These are phyloP conservation scores for Drosophila pandora DNA, from an alignment of 1,140 invertebrate species.

Conservation along the genomic window DNA sequence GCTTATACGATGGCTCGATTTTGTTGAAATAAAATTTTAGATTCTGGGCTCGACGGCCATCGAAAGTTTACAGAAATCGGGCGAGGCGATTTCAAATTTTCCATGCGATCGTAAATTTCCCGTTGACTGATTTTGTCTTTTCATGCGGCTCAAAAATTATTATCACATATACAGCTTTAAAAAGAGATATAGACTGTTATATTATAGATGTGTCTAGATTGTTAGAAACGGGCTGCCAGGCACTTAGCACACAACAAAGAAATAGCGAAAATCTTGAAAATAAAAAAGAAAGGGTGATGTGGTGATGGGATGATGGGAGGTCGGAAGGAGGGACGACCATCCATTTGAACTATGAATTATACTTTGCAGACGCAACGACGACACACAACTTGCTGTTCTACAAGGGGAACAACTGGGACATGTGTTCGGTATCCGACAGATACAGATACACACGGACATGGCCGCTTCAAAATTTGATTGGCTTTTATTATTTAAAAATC, in stretches of 20 bases:
- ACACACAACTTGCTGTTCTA: conserved; percentile 56
- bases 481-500: conserved; percentile 65
- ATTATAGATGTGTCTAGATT: background rate
- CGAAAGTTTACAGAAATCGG: conserved; percentile 52
- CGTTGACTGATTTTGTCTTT: conserved; percentile 71
- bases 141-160: conserved; percentile 37
- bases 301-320: background rate
- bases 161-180: conserved; percentile 37
- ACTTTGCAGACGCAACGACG: conserved; percentile 67
- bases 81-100: conserved; percentile 57
- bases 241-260: conserved; percentile 52
- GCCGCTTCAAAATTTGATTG: conserved; percentile 51
- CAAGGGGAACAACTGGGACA: conserved; percentile 37
- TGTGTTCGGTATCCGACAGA: conserved; percentile 46
- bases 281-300: background rate
- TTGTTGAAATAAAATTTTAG: conserved; percentile 59
- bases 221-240: conserved; percentile 15
- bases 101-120: conserved; percentile 70
- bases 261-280: background rate
- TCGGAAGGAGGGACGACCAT: conserved; percentile 17
- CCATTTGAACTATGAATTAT: conserved; percentile 71
- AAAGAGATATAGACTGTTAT: conserved; percentile 28
- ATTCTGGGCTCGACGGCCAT: conserved; percentile 26
- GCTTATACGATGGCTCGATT: conserved; percentile 47
- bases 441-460: conserved; percentile 18